phyloP scores from a whole-genome alignment of 2,113 vertebrate species.

The Ivindomyrus marchei region DNA sequence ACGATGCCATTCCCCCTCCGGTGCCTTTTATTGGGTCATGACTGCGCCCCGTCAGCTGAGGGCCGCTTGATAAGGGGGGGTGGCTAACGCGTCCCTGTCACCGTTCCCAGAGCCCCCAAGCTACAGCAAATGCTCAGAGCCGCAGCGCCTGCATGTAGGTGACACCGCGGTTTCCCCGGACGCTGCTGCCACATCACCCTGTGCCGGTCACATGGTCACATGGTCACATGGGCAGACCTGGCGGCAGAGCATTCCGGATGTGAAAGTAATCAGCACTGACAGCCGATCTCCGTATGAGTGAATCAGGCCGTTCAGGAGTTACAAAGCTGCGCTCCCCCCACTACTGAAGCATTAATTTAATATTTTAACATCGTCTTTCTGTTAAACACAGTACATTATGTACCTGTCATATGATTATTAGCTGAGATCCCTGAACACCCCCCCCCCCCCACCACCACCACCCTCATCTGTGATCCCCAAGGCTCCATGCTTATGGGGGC shows the following conservation, averaged over 20 bases:
- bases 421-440: background rate
- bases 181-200: background rate
- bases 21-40: conserved; percentile 76
- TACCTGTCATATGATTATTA: background rate
- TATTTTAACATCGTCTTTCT: background rate
- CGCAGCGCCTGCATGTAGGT: conserved; percentile 44
- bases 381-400: background rate
- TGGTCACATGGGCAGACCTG: background rate
- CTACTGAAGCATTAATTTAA: background rate
- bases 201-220: background rate
- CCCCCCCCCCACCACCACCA: background rate
- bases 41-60: conserved; percentile 68
- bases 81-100: conserved; percentile 55
- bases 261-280: background rate
- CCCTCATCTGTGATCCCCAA: background rate
- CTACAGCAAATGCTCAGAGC: conserved; percentile 51
- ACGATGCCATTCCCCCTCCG: conserved; percentile 71
- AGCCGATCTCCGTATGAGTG: background rate
- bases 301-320: background rate
- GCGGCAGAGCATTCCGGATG: background rate
- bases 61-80: conserved; percentile 72
- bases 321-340: background rate
- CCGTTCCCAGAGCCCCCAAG: conserved; percentile 55
- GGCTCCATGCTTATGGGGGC: background rate
- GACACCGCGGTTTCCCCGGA: background rate